phyloP scores from a whole-genome alignment of 2,113 vertebrate species.

The Philantomba maxwellii region DNA sequence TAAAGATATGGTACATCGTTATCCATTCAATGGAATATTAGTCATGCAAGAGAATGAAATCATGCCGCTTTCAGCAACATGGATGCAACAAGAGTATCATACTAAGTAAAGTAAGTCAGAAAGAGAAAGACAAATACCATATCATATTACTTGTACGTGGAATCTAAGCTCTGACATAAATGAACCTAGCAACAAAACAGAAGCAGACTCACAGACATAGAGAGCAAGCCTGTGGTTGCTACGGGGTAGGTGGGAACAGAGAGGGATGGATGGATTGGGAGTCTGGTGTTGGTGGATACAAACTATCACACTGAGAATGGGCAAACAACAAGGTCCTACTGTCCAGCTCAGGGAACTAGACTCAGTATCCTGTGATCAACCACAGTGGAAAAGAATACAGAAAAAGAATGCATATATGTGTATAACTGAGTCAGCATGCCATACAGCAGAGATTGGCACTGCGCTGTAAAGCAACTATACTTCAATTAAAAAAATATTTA shows the following conservation, averaged over 20 bases:
- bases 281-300: background rate
- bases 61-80: background rate
- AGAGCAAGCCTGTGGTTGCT: background rate
- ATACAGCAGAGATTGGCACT: background rate
- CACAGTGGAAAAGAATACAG: background rate
- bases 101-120: background rate
- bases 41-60: background rate
- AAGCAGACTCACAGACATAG: background rate
- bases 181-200: background rate
- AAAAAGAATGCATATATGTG: background rate
- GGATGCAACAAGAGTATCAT: background rate
- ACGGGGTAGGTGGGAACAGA: background rate
- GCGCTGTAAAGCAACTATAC: background rate
- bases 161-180: background rate
- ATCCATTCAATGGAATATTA: background rate
- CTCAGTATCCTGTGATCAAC: background rate
- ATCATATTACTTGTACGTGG: background rate
- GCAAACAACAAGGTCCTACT: background rate
- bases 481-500: background rate
- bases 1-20: background rate
- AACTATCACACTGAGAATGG: background rate
- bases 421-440: background rate
- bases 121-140: background rate
- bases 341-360: background rate
- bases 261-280: background rate